Evolutionary conservation across 2,888 invertebrate genomes (phyloP).

Genomic region (Phortica magna): DNA sequence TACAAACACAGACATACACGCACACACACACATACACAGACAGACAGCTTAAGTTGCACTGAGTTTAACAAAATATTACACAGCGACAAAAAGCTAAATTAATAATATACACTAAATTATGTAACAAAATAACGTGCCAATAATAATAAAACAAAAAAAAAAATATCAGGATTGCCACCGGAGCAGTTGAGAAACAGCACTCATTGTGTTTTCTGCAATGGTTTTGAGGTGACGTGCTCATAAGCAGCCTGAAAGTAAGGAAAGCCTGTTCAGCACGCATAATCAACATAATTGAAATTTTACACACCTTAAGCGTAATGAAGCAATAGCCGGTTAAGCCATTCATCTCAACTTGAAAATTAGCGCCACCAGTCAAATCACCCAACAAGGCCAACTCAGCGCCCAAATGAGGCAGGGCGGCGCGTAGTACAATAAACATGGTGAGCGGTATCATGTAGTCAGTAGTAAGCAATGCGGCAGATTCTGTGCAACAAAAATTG

Average conservation of each 20-base stretch:
- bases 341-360: slow-evolving; percentile 76
- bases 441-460: slow-evolving; percentile 77
- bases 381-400: slow-evolving; percentile 77
- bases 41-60: background rate
- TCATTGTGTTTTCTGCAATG: slow-evolving; percentile 60
- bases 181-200: background rate
- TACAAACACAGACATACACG: background rate
- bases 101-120: background rate
- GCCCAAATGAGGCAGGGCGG: slow-evolving; percentile 77
- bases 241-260: slow-evolving; percentile 67
- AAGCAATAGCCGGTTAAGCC: slow-evolving; percentile 77
- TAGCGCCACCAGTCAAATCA: slow-evolving; percentile 76
- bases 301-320: slow-evolving; percentile 74
- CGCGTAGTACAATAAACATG: slow-evolving; percentile 75
- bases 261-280: background rate
- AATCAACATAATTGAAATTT: background rate
- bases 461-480: slow-evolving; percentile 70
- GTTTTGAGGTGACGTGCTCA: slow-evolving; percentile 71
- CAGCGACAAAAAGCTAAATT: background rate
- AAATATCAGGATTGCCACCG: background rate
- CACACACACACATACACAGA: no score
- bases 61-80: slow-evolving; percentile 8
- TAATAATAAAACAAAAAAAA: background rate
- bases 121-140: slow-evolving; percentile 2
- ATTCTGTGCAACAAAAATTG: slow-evolving; percentile 53